phyloP scores from a whole-genome alignment of 1,140 invertebrate species.

The Meloidogyne floridensis region DNA sequence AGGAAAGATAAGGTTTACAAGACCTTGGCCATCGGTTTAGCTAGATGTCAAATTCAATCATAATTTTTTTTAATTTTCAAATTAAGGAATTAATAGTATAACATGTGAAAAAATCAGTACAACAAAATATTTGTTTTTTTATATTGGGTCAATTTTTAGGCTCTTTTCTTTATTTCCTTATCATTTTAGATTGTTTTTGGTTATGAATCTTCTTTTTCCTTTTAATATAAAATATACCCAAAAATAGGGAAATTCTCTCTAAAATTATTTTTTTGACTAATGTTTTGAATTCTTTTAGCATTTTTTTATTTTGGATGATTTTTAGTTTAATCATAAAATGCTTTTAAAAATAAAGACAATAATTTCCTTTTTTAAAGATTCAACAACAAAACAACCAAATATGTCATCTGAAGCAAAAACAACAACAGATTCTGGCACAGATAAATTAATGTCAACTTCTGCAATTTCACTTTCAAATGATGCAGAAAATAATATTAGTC shows the following conservation, averaged over 20 bases:
- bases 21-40: no score
- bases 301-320: no score
- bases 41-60: no score
- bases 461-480: conserved; percentile 10
- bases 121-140: no score
- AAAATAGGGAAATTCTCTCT: background rate
- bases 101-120: no score
- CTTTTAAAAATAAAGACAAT: no score
- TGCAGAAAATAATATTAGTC: background rate
- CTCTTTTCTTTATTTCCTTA: background rate
- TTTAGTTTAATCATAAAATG: no score
- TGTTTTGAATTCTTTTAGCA: no score
- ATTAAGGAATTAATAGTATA: no score
- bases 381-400: background rate
- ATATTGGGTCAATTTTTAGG: no score
- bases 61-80: no score
- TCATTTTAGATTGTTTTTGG: conserved; percentile 15
- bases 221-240: background rate
- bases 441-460: conserved; percentile 18
- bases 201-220: background rate
- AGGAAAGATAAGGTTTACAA: background rate
- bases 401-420: background rate
- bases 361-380: background rate
- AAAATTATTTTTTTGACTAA: background rate
- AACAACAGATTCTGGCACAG: background rate